Evolutionary conservation across 1,140 invertebrate genomes (phyloP).

Genomic region (Archivesica marissinica): DNA sequence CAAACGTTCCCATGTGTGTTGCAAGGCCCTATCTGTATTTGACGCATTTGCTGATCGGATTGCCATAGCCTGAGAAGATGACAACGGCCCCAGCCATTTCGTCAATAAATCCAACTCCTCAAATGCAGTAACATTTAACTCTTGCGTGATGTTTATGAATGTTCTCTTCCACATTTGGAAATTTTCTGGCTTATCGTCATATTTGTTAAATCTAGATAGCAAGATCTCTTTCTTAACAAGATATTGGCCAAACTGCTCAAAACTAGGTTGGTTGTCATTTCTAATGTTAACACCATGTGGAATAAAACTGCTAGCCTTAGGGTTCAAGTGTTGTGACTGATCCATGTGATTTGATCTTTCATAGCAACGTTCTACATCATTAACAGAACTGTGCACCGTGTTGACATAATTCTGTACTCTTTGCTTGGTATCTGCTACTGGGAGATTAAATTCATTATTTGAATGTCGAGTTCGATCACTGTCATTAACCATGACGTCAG

Average conservation of each 20-base stretch:
- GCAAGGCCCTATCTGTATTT: not conserved
- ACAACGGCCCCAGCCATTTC: slow-evolving; percentile 62
- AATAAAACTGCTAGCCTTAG: not conserved
- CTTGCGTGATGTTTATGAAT: slow-evolving; percentile 34
- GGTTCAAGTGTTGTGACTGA: not conserved
- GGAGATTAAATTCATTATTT: not conserved
- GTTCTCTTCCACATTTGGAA: slow-evolving; percentile 40
- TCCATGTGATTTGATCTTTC: no score
- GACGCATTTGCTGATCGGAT: slow-evolving; percentile 26
- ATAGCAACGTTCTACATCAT: not conserved
- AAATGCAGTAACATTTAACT: slow-evolving; percentile 26
- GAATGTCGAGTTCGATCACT: not conserved
- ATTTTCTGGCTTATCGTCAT: slow-evolving; percentile 26
- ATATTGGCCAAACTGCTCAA: no score
- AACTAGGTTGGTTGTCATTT: not conserved
- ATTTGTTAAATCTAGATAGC: slow-evolving; percentile 23
- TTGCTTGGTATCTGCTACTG: not conserved
- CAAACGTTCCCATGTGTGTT: slow-evolving; percentile 38
- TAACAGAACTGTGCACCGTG: not conserved
- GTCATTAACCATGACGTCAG: not conserved
- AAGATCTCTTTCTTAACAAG: slow-evolving; percentile 56
- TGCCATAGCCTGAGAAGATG: slow-evolving; percentile 31
- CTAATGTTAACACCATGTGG: not conserved
- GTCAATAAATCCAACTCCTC: slow-evolving; percentile 62
- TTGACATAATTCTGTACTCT: not conserved